Percentiles rank a stretch among this genome's conserved stretches.
Conservation (phyloP, 2,113 vertebrate species). For the Copsychus sechellarum region DNA sequence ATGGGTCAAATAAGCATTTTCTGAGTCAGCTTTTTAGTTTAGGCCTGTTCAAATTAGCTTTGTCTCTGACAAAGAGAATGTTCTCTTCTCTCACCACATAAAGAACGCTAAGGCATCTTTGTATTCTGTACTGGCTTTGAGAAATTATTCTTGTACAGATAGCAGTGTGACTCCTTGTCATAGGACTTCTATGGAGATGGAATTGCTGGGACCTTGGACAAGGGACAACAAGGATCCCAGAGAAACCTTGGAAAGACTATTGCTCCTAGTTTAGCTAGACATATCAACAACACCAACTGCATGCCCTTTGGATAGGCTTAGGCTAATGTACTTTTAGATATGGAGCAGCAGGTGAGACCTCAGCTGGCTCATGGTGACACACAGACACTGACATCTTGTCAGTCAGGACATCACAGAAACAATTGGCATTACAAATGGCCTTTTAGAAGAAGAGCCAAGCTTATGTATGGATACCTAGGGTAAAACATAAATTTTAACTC, state of each 20-base stretch:
- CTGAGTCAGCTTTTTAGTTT: neutral
- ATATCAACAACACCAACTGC: neutral
- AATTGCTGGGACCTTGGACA: neutral
- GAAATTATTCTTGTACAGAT: neutral
- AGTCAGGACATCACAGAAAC: neutral
- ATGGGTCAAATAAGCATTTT: neutral
- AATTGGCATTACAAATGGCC: neutral
- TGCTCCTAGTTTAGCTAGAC: neutral
- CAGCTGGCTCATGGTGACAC: neutral
- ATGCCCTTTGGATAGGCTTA: neutral
- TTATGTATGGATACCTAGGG: neutral
- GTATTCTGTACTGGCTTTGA: neutral
- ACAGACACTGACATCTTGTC: fast-evolving
- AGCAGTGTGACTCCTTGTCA: neutral
- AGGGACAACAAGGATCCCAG: neutral
- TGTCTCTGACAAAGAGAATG: neutral
- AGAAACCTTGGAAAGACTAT: neutral
- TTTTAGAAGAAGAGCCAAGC: neutral
- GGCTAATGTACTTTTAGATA: neutral
- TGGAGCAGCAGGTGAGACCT: neutral
- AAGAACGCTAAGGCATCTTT: neutral
- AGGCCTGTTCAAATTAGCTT: neutral
- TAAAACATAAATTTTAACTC: neutral
- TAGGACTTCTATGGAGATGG: neutral
- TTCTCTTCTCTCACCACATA: neutral